Evolutionary conservation across 2,113 vertebrate genomes (phyloP).

Genomic region (Poeciliopsis turrubarensis): DNA sequence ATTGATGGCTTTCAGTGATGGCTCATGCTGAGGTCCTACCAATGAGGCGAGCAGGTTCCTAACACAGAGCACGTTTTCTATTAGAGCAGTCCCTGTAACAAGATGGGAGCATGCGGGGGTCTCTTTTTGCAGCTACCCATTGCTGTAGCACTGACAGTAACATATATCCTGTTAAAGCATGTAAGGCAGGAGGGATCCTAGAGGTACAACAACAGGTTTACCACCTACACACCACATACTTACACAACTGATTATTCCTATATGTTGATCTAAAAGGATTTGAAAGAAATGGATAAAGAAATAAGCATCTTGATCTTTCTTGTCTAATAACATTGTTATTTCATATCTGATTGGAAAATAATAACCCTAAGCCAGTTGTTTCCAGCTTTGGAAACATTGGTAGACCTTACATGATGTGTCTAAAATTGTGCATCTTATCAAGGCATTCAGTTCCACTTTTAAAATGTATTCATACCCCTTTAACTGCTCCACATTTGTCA

Average conservation of each 20-base stretch:
- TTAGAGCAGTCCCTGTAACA: conserved; percentile 46
- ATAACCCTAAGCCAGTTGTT: no score
- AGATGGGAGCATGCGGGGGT: conserved; percentile 45
- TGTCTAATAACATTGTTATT: no score
- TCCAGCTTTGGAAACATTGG: no score
- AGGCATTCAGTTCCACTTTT: no score
- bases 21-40: conserved; percentile 33
- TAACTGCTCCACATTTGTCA: no score
- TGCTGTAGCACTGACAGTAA: conserved; percentile 23
- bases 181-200: background rate
- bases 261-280: no score
- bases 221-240: background rate
- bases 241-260: background rate
- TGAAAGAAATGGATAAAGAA: no score
- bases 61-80: conserved; percentile 63
- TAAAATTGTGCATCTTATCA: no score
- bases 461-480: no score
- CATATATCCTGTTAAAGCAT: conserved; percentile 17
- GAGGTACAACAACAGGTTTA: background rate
- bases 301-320: no score
- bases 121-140: conserved; percentile 6
- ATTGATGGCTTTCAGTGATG: conserved; percentile 57
- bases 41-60: conserved; percentile 47
- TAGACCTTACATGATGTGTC: no score
- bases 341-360: no score